phyloP scores from a whole-genome alignment of 2,888 invertebrate species.

The Omphaloscelis lunosa region DNA sequence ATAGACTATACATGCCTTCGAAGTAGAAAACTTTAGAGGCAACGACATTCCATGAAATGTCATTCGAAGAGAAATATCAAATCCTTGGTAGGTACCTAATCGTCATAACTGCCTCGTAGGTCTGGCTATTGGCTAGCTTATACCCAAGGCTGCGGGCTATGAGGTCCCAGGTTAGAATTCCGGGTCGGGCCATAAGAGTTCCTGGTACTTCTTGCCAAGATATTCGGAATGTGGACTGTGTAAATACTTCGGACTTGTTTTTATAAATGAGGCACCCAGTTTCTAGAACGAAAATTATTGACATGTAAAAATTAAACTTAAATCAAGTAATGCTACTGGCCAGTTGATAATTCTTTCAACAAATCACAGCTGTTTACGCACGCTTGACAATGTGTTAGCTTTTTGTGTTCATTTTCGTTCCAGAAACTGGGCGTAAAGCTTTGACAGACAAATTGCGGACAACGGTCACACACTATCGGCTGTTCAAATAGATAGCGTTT shows the following conservation, averaged over 20 bases:
- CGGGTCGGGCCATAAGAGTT: not conserved
- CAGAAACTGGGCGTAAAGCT: not conserved
- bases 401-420: not conserved
- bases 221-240: not conserved
- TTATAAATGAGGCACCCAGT: not conserved
- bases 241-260: not conserved
- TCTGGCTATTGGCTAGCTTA: not conserved
- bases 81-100: not conserved
- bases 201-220: not conserved
- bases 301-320: not conserved
- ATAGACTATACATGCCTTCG: too few species aligned
- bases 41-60: too few species aligned
- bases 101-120: not conserved
- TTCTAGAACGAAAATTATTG: not conserved
- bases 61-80: not conserved
- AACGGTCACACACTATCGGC: not conserved
- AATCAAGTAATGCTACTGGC: not conserved
- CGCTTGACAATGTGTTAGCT: not conserved
- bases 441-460: too few species aligned
- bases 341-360: not conserved
- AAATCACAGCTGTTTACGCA: not conserved
- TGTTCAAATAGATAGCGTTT: not conserved
- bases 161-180: not conserved
- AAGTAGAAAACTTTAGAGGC: too few species aligned
- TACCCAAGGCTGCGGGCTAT: not conserved